These are phyloP conservation scores for Choristoneura fumiferana DNA, from an alignment of 1,140 invertebrate species.

Conservation along the genomic window DNA sequence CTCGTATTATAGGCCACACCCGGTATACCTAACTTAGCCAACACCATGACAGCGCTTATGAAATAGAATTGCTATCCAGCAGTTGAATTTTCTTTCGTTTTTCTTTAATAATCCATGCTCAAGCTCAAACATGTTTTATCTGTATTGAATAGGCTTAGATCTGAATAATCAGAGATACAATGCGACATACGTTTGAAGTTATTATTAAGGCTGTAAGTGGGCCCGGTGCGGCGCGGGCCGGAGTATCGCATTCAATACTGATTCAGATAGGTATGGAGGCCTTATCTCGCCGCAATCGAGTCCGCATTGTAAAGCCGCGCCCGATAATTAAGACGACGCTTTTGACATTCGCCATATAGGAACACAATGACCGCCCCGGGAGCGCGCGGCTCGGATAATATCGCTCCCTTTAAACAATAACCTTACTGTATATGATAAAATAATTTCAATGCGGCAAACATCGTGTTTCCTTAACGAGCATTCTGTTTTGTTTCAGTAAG, in stretches of 20 bases:
- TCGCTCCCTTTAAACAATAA: constrained; percentile 73
- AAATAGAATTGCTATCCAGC: constrained; percentile 26
- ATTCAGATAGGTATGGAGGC: constrained; percentile 58
- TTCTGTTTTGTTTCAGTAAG: constrained; percentile 30
- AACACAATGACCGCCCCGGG: constrained; percentile 75
- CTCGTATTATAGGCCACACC: too few relatives aligned
- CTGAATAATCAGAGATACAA: constrained; percentile 73
- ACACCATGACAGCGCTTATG: neutral
- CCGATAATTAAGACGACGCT: constrained; percentile 78
- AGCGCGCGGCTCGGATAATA: constrained; percentile 64
- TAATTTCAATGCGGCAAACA: constrained; percentile 68
- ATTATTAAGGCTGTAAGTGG: constrained; percentile 72
- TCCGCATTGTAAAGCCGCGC: constrained; percentile 72
- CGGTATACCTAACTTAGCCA: too few relatives aligned
- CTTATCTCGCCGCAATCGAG: constrained; percentile 75
- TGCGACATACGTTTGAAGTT: constrained; percentile 74
- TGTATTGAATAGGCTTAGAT: constrained; percentile 69
- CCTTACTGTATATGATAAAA: constrained; percentile 72
- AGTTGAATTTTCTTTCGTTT: constrained; percentile 40
- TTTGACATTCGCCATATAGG: constrained; percentile 78
- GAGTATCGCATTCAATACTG: constrained; percentile 64
- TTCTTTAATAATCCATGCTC: constrained; percentile 47
- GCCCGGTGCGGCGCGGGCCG: constrained; percentile 46
- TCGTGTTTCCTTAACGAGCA: constrained; percentile 68
- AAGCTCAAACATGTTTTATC: constrained; percentile 60